Conservation (phyloP, 2,888 invertebrate genomes). For the Ditylenchus weischeri region DNA sequence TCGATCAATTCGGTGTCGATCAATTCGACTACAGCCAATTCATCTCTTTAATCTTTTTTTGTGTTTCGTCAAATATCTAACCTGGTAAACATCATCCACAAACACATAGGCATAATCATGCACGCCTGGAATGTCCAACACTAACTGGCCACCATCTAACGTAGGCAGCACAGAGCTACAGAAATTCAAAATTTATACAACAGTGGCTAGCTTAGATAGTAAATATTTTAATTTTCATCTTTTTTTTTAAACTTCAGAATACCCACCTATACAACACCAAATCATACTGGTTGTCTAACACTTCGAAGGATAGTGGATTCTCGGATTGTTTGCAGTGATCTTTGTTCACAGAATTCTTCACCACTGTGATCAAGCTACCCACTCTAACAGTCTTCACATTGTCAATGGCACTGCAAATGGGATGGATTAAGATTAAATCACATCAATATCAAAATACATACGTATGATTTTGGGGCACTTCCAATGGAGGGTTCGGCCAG, state of each 20-base stretch:
- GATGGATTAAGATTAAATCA: neutral
- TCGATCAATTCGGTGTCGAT: no score
- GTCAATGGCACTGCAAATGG: conserved; percentile 13
- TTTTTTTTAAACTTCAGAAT: no score
- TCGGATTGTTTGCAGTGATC: conserved; percentile 9
- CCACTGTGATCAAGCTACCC: conserved; percentile 8
- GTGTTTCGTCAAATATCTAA: neutral
- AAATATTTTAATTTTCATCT: no score
- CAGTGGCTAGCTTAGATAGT: no score
- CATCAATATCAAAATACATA: neutral
- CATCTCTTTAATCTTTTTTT: no score
- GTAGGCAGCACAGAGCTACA: no score
- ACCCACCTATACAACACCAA: no score
- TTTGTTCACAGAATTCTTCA: conserved; percentile 13
- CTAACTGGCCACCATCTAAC: no score
- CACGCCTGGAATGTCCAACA: conserved; percentile 16
- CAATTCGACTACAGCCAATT: no score
- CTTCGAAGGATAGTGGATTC: conserved; percentile 46
- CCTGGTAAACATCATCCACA: conserved; percentile 39
- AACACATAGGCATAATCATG: conserved; percentile 48
- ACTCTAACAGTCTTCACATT: conserved; percentile 5
- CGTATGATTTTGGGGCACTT: conserved; percentile 63
- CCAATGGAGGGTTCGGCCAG: conserved; percentile 40
- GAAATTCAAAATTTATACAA: no score
- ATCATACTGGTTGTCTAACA: conserved; percentile 28